phyloP scores from a whole-genome alignment of 2,797 vertebrate species.

The Helicolenus hilgendorfi region DNA sequence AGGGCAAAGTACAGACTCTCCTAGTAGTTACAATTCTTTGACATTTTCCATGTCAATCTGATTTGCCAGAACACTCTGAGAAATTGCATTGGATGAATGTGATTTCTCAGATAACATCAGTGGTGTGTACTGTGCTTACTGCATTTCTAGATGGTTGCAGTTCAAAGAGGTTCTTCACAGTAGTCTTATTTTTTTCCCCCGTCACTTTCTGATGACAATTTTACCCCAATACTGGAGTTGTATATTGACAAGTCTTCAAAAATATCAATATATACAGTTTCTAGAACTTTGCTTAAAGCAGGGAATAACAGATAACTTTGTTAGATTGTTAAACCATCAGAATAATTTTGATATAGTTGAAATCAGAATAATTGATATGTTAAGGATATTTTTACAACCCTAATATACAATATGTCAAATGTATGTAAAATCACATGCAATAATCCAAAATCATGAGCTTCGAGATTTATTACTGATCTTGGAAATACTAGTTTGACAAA shows the following conservation, averaged over 20 bases:
- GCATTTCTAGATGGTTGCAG: conserved; percentile 62
- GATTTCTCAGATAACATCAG: conserved; percentile 83
- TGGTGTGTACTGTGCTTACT: conserved; percentile 67
- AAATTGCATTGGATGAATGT: conserved; percentile 85
- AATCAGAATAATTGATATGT: neutral
- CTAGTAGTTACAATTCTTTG: conserved; percentile 85
- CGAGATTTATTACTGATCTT: neutral
- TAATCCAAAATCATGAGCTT: neutral
- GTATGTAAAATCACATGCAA: neutral
- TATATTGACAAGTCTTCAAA: conserved; percentile 3
- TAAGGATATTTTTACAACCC: neutral
- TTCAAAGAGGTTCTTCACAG: conserved; percentile 65
- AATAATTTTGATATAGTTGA: neutral
- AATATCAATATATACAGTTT: conserved; percentile 2
- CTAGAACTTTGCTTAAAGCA: neutral
- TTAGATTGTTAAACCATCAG: neutral
- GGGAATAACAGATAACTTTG: neutral
- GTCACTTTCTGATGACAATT: conserved; percentile 46
- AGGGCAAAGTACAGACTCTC: conserved; percentile 81
- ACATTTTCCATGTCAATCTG: conserved; percentile 88
- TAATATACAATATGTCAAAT: neutral
- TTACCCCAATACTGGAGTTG: neutral
- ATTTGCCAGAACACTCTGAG: conserved; percentile 85
- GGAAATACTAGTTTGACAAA: neutral
- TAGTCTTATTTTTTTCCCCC: neutral